Conservation (phyloP, 2,888 invertebrate genomes). For the Drosophila pegasa region DNA sequence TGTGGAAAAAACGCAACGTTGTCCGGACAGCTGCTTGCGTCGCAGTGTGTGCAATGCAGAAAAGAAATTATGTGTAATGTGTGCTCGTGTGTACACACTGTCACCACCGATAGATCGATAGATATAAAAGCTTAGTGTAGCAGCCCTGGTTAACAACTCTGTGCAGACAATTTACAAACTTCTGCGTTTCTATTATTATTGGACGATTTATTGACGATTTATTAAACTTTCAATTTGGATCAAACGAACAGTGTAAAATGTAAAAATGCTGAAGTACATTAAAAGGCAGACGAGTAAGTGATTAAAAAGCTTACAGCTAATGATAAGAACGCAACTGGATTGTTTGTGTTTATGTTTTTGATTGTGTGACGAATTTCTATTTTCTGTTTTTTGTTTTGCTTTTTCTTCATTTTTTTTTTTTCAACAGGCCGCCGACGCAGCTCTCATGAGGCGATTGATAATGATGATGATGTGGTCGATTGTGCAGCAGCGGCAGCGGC, state of each 20-base stretch:
- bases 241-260: constrained; percentile 51
- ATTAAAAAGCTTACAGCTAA: neutral
- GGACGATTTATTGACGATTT: constrained; percentile 12
- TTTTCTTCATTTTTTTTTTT: constrained; percentile 8
- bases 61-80: constrained; percentile 6
- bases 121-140: neutral
- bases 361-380: constrained; percentile 32
- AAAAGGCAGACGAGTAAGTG: constrained; percentile 79
- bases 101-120: constrained; percentile 19
- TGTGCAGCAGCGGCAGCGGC: constrained; percentile 44
- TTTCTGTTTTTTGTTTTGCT: neutral
- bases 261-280: constrained; percentile 80
- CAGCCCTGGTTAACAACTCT: constrained; percentile 26
- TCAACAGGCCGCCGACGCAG: constrained; percentile 70
- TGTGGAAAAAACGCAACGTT: constrained; percentile 54
- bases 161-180: constrained; percentile 12
- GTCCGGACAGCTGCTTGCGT: constrained; percentile 49
- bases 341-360: constrained; percentile 45
- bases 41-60: constrained; percentile 35
- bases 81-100: constrained; percentile 35
- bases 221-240: constrained; percentile 5
- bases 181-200: constrained; percentile 19
- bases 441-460: constrained; percentile 58
- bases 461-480: constrained; percentile 54
- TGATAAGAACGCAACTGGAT: constrained; percentile 3